Evolutionary conservation across 2,888 invertebrate genomes (phyloP).

Genomic region (Phoenoteleia sp.): DNA sequence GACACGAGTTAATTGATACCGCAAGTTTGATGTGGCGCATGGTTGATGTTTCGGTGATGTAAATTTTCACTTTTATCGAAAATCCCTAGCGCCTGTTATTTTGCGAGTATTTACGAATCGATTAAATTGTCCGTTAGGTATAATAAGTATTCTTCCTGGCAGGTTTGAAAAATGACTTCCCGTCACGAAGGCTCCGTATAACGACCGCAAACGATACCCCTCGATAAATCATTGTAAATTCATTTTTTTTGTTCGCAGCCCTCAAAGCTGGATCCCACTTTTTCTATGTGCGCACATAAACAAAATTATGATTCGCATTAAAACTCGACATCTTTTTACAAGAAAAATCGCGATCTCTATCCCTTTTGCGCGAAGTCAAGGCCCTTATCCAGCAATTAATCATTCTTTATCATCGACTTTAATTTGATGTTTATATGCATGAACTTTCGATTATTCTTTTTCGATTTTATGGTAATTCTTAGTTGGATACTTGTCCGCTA

Average conservation of each 20-base stretch:
- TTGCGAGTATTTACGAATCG: conserved; percentile 77
- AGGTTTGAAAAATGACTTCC: conserved; percentile 80
- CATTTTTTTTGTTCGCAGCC: conserved; percentile 73
- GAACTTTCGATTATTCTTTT: conserved; percentile 47
- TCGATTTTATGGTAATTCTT: conserved; percentile 46
- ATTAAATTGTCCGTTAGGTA: conserved; percentile 80
- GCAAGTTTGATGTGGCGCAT: conserved; percentile 32
- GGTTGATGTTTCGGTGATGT: conserved; percentile 46
- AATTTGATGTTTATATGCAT: conserved; percentile 59
- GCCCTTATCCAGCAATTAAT: conserved; percentile 44
- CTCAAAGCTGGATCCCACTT: conserved; percentile 26
- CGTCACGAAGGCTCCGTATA: conserved; percentile 80
- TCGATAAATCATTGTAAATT: conserved; percentile 82
- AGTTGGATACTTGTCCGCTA: no score
- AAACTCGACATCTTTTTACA: conserved; percentile 47
- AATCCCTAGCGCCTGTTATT: conserved; percentile 37
- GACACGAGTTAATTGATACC: conserved; percentile 48
- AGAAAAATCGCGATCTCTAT: conserved; percentile 42
- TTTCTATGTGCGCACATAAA: conserved; percentile 43
- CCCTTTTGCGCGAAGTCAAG: conserved; percentile 15
- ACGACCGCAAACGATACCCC: conserved; percentile 79
- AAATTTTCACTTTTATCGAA: conserved; percentile 69
- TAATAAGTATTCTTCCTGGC: conserved; percentile 79
- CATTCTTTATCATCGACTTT: conserved; percentile 53
- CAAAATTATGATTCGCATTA: conserved; percentile 61